Evolutionary conservation across 2,888 invertebrate species (phyloP).

Genomic region (Eumacrocentrus americanus): DNA sequence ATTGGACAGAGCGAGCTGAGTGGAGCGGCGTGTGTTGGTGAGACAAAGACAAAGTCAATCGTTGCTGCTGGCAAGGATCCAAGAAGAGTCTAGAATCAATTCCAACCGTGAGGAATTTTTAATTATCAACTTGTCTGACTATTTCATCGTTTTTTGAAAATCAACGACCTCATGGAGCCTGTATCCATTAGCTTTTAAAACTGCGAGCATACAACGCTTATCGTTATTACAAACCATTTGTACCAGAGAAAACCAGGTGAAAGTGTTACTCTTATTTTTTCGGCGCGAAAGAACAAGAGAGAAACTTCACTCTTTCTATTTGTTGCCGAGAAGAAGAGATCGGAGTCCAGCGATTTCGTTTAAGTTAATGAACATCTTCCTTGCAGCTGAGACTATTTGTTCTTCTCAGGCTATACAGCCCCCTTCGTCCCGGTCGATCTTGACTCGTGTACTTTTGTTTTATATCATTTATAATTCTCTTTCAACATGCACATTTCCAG

Average conservation of each 20-base stretch:
- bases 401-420: background rate
- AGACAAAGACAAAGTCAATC: constrained; percentile 1
- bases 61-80: constrained; percentile 10
- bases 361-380: constrained; percentile 13
- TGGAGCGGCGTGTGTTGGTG: constrained; percentile 5
- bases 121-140: background rate
- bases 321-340: background rate
- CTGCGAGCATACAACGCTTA: background rate
- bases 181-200: background rate
- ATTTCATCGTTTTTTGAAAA: background rate
- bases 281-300: too few species aligned
- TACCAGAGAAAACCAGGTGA: background rate
- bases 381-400: background rate
- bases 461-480: constrained; percentile 11
- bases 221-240: constrained; percentile 4
- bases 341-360: constrained; percentile 2
- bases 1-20: background rate
- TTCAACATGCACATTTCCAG: constrained; percentile 24
- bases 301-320: background rate
- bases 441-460: background rate
- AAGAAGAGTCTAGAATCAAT: background rate
- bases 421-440: background rate
- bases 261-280: constrained; percentile 2
- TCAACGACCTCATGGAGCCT: background rate
- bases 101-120: background rate